Evolutionary conservation across 2,888 invertebrate species (phyloP), one percentile per base, ranked within the genome.

Genomic region (Clepsis dumicolana): DNA sequence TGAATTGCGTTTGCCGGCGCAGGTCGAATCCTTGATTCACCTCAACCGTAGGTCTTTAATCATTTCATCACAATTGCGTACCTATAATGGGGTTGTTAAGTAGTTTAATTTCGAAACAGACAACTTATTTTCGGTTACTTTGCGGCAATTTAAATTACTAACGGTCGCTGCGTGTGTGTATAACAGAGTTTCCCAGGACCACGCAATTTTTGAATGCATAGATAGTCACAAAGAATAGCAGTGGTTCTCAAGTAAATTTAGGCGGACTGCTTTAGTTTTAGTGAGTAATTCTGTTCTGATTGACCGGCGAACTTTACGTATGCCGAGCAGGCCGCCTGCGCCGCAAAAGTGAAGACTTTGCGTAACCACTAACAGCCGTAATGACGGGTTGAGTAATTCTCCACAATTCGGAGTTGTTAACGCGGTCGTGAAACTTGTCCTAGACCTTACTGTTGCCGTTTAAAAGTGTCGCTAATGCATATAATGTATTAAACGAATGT

Each of bases 381-480:
- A 65, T 70, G 18, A 61, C 48, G 53, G n/a, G 32, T 64, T 60
- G 65, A 64, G 70, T 70, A 61, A 64, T 65, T 38, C 38, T 61
- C 56, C 38, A 57, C 50, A 56, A 50, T 65, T 65, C 32, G 79
- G 72, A 77, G 72, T 72, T 69, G 76, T 75, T 79, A 77, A 76
- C 76, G 76, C 76, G 76, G 77, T 63, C 73, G 73, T 75, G 63
- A 73, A 50, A 73, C 38, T 77, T 74, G 80, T 79, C 85, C 83
- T 83, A 84, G 85, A 83, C 82, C 14, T 56, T 35, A 35, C 82
- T n/a, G n/a, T 63, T 41, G 25, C 8, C 53, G 57, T 52, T 50
- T 64, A 57, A 27, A 62, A 48, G 21, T 21, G 48, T 21, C 21
- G 16, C 41, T 41, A 41, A 41, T 41, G 2, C 0, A 4, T n/a